Evolutionary conservation across 2,888 invertebrate genomes (phyloP).

Genomic region (Leptinotarsa juncta): DNA sequence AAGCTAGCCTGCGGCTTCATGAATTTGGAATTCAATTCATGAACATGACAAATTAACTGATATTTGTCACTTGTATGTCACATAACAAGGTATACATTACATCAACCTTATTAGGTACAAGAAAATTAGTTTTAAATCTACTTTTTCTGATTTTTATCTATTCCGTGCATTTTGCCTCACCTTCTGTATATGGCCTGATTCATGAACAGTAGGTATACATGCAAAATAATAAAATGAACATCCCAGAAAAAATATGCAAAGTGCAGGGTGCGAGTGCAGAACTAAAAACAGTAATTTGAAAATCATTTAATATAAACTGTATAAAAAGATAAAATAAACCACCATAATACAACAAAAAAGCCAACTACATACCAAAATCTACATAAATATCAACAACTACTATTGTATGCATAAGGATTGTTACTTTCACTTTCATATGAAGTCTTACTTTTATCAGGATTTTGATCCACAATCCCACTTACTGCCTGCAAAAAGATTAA

Average conservation of each 20-base stretch:
- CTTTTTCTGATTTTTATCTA: no score
- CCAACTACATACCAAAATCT: constrained; percentile 34
- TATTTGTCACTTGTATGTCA: no score
- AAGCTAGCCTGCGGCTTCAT: no score
- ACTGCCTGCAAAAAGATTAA: constrained; percentile 72
- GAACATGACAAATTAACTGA: no score
- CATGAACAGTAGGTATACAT: background rate
- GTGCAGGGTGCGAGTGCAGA: constrained; percentile 30
- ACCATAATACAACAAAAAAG: constrained; percentile 30
- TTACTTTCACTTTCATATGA: constrained; percentile 56
- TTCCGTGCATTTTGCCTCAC: no score
- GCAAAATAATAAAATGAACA: constrained; percentile 1
- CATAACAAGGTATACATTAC: no score
- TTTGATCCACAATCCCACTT: constrained; percentile 82
- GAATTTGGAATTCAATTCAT: no score
- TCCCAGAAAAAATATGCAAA: constrained; percentile 5
- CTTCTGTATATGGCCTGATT: background rate
- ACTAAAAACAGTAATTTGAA: constrained; percentile 27
- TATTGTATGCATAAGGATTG: constrained; percentile 53
- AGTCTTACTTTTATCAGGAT: constrained; percentile 81
- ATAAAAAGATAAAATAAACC: constrained; percentile 33
- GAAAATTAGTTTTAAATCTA: no score
- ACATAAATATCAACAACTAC: constrained; percentile 44
- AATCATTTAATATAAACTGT: constrained; percentile 38
- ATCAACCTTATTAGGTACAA: no score